These are phyloP conservation scores for Pegea sp. DNA, from an alignment of 23 tunicate genomes.

Conservation along the genomic window DNA sequence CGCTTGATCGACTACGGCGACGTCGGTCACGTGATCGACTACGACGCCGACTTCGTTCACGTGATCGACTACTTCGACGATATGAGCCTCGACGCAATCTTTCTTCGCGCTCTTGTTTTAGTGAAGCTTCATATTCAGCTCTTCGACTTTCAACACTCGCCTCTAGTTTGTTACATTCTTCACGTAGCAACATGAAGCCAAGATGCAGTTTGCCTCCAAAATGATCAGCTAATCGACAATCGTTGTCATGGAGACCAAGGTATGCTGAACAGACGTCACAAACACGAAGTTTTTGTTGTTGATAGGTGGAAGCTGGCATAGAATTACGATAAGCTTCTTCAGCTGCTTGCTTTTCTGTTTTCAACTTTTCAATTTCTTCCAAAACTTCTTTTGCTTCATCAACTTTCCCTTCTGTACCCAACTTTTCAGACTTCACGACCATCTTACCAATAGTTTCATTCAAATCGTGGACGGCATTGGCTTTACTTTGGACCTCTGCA, in stretches of 20 bases:
- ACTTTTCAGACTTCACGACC: conserved; percentile 72
- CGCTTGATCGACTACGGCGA: conserved; percentile 1
- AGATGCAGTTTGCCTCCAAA: conserved; percentile 96
- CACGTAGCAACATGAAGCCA: conserved; percentile 73
- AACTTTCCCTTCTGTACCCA: conserved; percentile 90
- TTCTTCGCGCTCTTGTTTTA: conserved; percentile 2
- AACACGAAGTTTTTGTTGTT: conserved; percentile 86
- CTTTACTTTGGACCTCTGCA: conserved; percentile 71
- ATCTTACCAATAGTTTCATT: conserved; percentile 74
- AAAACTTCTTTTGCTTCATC: conserved; percentile 59
- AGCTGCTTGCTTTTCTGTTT: conserved; percentile 52
- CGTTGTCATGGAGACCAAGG: conserved; percentile 90
- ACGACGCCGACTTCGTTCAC: conserved; percentile 6
- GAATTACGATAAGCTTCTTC: conserved; percentile 92
- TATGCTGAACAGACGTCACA: conserved; percentile 97
- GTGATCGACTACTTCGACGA: neutral
- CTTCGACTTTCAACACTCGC: conserved; percentile 6
- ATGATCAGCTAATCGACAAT: conserved; percentile 90
- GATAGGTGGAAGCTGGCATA: conserved; percentile 94
- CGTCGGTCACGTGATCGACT: neutral
- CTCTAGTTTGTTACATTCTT: conserved; percentile 20
- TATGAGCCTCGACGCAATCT: conserved; percentile 4
- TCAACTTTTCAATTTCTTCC: conserved; percentile 65
- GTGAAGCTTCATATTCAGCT: conserved; percentile 10
- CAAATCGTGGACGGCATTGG: conserved; percentile 74